Evolutionary conservation across 2,888 invertebrate genomes (phyloP), one percentile per base, ranked within the genome.

Genomic region (Podotricha telesiphe): DNA sequence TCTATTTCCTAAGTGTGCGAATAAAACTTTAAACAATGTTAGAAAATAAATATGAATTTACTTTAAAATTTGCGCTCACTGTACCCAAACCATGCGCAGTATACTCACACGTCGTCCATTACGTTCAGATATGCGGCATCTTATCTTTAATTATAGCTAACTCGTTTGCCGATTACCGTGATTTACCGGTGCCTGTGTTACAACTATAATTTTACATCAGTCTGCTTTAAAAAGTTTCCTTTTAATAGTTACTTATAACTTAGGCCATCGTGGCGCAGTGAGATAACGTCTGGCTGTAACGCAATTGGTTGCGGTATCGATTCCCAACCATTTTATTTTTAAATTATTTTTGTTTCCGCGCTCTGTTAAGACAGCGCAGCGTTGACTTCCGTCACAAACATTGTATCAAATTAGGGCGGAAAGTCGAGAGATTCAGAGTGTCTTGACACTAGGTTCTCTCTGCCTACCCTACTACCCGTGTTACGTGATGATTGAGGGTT

Each of bases 141-240:
- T 88, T 89, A 87, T 88, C 88, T 81, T 84, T 89, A 89, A 89
- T 89, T 89, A 88, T 86, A 82, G 83, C 75, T 78, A 81, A 80
- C 86, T 72, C 82, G 86, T 81, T 83, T 79, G 74, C 83, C 84
- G 86, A 86, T 87, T 83, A 82, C 86, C 77, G 88, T 87, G 88
- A 88, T 85, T 86, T 88, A 88, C 87, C 84, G 81, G 81, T 76
- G 76, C 75, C 22, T 69, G 74, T 70, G 69, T 71, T 47, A 20
- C n/a, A 53, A 75, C 72, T 77, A 79, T 78, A 77, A 78, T 77
- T 77, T 75, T 69, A 74, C 77, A 73, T 76, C 70, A 77, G 80
- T 82, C 80, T 80, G 79, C 79, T 79, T 77, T 42, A 40, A 63
- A 58, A 22, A 62, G 73, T 61, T 34, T 2, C 13, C 3, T 62